Conservation (phyloP, 2,113 vertebrate species). For the Oncorhynchus tshawytscha region DNA sequence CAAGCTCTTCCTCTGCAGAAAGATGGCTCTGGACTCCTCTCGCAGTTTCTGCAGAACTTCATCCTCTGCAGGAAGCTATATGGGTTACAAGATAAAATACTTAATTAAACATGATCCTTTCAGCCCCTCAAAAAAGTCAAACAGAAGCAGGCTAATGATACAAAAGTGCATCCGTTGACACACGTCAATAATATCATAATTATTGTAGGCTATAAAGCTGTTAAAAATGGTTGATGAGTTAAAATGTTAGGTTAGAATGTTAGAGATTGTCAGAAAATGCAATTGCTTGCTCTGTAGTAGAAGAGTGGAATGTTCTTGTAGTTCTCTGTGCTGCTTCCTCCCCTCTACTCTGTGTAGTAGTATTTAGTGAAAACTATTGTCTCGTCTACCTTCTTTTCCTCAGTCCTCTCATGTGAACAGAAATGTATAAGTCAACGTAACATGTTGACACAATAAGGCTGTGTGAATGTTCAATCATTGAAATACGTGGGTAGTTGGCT, state of each 20-base stretch:
- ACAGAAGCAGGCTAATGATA: too few relatives aligned
- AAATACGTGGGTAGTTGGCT: too few relatives aligned
- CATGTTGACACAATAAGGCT: neutral
- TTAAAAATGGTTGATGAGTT: too few relatives aligned
- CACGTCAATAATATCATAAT: too few relatives aligned
- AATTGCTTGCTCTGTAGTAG: conserved; percentile 77
- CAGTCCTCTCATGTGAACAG: conserved; percentile 72
- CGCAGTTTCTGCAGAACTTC: conserved; percentile 94
- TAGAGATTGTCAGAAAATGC: too few relatives aligned
- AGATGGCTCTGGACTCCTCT: conserved; percentile 96
- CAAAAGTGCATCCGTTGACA: too few relatives aligned
- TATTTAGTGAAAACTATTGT: conserved; percentile 81
- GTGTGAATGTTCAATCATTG: too few relatives aligned
- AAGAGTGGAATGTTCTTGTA: conserved; percentile 78
- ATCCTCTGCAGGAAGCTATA: conserved; percentile 93
- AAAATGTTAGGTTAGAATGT: too few relatives aligned
- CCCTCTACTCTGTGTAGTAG: conserved; percentile 83
- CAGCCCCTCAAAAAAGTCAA: too few relatives aligned
- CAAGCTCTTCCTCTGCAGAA: conserved; percentile 96
- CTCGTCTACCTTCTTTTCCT: conserved; percentile 84
- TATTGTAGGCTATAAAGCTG: too few relatives aligned
- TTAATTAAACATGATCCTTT: too few relatives aligned
- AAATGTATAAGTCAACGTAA: conserved; percentile 1
- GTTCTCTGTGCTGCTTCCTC: conserved; percentile 64
- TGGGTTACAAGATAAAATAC: neutral